A percentile compares a stretch with the other conserved stretches of the same genome.
These are phyloP conservation scores for Ctenomys sociabilis DNA, from an alignment of 2,113 vertebrate species.

Conservation along the genomic window DNA sequence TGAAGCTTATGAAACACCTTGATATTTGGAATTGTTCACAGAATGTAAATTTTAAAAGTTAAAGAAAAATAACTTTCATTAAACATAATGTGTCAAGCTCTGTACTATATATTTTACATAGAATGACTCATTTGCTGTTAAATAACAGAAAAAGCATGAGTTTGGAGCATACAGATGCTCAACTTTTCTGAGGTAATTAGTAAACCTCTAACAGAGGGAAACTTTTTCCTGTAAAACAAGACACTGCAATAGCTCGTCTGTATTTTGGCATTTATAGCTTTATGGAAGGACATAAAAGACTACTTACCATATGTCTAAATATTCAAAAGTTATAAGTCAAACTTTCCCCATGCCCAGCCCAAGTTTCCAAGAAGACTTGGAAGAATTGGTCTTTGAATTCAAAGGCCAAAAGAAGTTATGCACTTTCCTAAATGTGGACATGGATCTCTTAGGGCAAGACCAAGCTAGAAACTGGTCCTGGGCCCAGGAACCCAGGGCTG, in stretches of 20 bases:
- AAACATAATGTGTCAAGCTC: background rate
- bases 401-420: background rate
- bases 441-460: background rate
- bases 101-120: background rate
- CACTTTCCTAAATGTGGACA: background rate
- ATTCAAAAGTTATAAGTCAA: background rate
- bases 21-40: background rate
- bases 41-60: background rate
- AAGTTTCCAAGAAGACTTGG: background rate
- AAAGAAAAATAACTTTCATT: background rate
- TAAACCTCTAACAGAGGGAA: background rate
- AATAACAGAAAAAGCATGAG: background rate
- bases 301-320: background rate
- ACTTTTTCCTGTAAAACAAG: slow-evolving; percentile 1
- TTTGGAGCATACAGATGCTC: background rate
- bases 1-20: background rate
- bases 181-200: background rate
- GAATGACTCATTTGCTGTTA: background rate
- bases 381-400: background rate
- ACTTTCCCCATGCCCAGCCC: background rate
- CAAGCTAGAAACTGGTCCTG: background rate
- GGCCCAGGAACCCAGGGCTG: background rate
- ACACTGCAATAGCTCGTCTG: background rate
- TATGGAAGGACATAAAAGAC: slow-evolving; percentile 21
- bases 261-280: background rate